phyloP scores from a whole-genome alignment of 2,797 vertebrate genomes.

The Bradypodion pumilum region DNA sequence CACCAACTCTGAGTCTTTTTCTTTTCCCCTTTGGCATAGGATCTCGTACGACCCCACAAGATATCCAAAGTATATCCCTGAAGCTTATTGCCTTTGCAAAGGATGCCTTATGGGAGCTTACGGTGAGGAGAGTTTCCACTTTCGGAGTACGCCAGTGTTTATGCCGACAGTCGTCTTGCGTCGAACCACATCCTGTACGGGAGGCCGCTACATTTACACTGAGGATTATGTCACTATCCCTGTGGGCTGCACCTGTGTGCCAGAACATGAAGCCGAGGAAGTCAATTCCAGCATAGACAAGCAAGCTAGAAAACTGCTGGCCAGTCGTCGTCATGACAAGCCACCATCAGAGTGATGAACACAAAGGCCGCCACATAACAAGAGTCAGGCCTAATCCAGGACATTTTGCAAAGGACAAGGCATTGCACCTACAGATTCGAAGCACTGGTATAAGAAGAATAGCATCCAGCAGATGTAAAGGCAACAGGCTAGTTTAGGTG shows the following conservation, averaged over 20 bases:
- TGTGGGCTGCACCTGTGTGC: slow-evolving; percentile 93
- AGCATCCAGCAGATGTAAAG: background rate
- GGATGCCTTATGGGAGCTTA: slow-evolving; percentile 85
- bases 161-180: slow-evolving; percentile 87
- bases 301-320: slow-evolving; percentile 70
- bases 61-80: slow-evolving; percentile 90
- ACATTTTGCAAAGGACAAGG: background rate
- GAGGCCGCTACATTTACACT: slow-evolving; percentile 84
- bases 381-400: background rate
- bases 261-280: slow-evolving; percentile 63
- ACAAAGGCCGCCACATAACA: rapidly evolving
- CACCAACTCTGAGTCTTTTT: slow-evolving; percentile 7
- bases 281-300: slow-evolving; percentile 76
- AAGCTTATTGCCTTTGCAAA: slow-evolving; percentile 92
- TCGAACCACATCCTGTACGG: slow-evolving; percentile 80
- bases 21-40: slow-evolving; percentile 68
- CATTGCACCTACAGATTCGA: background rate
- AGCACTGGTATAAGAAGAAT: background rate
- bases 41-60: slow-evolving; percentile 85
- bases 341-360: slow-evolving; percentile 63
- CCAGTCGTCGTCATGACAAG: slow-evolving; percentile 62
- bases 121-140: slow-evolving; percentile 81
- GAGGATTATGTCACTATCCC: slow-evolving; percentile 89
- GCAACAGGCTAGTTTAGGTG: background rate
- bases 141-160: slow-evolving; percentile 87